phyloP scores from a whole-genome alignment of 2,888 invertebrate genomes.

The Melitaea athalia region DNA sequence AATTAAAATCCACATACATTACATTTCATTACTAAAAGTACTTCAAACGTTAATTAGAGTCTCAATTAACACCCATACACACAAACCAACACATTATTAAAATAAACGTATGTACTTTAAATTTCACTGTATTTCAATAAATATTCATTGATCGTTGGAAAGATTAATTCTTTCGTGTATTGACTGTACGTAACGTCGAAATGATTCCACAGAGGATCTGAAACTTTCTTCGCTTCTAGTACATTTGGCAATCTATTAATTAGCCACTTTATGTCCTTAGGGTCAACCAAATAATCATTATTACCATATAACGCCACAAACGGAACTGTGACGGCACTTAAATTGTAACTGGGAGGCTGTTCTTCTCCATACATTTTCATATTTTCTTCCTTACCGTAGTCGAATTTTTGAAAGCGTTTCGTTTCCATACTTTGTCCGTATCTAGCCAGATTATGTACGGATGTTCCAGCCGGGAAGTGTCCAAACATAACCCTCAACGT shows the following conservation, averaged over 20 bases:
- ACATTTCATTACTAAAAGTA: too few relatives aligned
- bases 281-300: conserved; percentile 83
- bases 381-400: conserved; percentile 59
- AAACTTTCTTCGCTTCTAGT: conserved; percentile 78
- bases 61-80: too few relatives aligned
- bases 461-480: conserved; percentile 64
- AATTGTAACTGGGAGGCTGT: conserved; percentile 58
- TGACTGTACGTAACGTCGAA: conserved; percentile 56
- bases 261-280: conserved; percentile 80
- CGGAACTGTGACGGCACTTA: conserved; percentile 56
- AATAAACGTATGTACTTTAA: background rate
- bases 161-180: conserved; percentile 46
- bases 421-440: conserved; percentile 60
- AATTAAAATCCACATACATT: too few relatives aligned
- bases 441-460: conserved; percentile 57
- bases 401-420: conserved; percentile 57
- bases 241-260: conserved; percentile 79
- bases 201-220: conserved; percentile 66
- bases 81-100: background rate
- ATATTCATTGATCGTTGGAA: conserved; percentile 49
- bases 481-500: conserved; percentile 53
- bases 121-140: conserved; percentile 42
- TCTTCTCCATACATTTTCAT: conserved; percentile 53
- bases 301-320: conserved; percentile 59
- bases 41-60: too few relatives aligned